Percentiles rank a stretch among this genome's conserved stretches.
These are phyloP conservation scores for Dryocosmus kuriphilus DNA, from an alignment of 2,888 invertebrate genomes.

Conservation along the genomic window DNA sequence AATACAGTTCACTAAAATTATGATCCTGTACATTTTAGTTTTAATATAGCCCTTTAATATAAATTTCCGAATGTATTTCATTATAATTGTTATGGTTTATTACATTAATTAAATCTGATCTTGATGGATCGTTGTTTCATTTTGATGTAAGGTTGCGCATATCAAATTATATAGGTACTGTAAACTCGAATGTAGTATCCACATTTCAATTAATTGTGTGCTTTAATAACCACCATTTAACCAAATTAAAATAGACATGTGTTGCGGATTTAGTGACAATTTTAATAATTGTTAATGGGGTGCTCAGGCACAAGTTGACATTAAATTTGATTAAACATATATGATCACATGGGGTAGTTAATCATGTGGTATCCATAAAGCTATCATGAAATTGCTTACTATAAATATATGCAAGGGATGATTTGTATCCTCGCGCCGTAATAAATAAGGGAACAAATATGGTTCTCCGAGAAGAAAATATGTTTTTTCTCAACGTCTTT, in stretches of 20 bases:
- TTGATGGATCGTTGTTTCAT: not conserved
- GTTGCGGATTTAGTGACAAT: not conserved
- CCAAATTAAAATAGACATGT: not conserved
- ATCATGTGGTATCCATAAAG: not conserved
- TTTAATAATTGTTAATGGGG: constrained; percentile 9
- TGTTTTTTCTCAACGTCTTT: not conserved
- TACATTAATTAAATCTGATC: not conserved
- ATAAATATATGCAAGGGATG: not conserved
- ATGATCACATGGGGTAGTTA: not conserved
- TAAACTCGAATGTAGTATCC: not conserved
- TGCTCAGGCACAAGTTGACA: not conserved
- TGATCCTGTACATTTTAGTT: no score
- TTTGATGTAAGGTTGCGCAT: not conserved
- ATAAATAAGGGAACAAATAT: not conserved
- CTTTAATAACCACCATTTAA: constrained; percentile 7
- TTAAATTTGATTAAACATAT: not conserved
- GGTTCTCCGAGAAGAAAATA: not conserved
- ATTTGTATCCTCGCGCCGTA: not conserved
- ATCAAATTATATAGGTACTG: constrained; percentile 1
- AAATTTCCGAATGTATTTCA: no score
- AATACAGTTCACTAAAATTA: not conserved
- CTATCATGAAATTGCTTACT: not conserved
- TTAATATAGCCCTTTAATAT: no score
- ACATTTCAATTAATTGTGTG: not conserved
- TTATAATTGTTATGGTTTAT: not conserved